phyloP scores from a whole-genome alignment of 1,140 invertebrate species.

The Anagrus nilaparvatae region DNA sequence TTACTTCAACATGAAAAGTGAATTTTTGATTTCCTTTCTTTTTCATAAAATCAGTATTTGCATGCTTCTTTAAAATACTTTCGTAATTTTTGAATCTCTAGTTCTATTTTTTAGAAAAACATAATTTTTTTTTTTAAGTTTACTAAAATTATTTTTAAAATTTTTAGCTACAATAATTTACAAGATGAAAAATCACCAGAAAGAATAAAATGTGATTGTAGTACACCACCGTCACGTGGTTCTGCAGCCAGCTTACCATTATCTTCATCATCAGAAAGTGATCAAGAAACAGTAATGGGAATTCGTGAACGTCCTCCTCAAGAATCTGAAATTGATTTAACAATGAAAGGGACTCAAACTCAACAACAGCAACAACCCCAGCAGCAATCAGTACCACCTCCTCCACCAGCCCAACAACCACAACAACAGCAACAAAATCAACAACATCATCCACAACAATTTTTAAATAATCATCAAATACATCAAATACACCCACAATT shows the following conservation, averaged over 20 bases:
- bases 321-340: conserved; percentile 39
- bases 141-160: too few species aligned
- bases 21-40: too few species aligned
- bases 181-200: conserved; percentile 38
- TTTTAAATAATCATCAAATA: too few species aligned
- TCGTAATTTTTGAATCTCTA: conserved; percentile 30
- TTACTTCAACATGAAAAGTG: too few species aligned
- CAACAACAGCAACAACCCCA: background rate
- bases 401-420: conserved; percentile 27
- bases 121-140: too few species aligned
- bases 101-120: too few species aligned
- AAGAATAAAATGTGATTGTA: conserved; percentile 33
- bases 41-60: too few species aligned
- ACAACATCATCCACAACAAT: conserved; percentile 14
- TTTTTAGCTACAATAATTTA: too few species aligned
- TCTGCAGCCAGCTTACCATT: conserved; percentile 22
- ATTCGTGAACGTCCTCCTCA: conserved; percentile 18
- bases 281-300: background rate
- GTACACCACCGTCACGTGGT: conserved; percentile 32
- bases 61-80: background rate
- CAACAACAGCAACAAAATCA: conserved; percentile 17
- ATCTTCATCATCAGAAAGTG: conserved; percentile 10
- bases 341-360: conserved; percentile 24
- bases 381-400: conserved; percentile 19
- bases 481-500: conserved; percentile 5